Evolutionary conservation across 2,888 invertebrate species (phyloP).

Genomic region (Serripes groenlandicus): DNA sequence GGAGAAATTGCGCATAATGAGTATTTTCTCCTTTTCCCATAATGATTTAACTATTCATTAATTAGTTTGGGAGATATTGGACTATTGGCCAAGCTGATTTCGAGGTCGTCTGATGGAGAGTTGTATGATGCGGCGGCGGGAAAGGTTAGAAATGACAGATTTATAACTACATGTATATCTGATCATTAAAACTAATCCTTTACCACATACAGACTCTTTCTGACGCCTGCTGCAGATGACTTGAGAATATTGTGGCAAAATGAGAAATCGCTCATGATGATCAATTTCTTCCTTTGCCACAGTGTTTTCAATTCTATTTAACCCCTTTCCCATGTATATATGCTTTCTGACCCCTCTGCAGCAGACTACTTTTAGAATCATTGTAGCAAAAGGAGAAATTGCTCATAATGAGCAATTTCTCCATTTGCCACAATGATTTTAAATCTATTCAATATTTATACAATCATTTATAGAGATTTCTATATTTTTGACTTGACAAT

Average conservation of each 20-base stretch:
- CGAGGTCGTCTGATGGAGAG: too few relatives aligned
- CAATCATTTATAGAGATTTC: too few relatives aligned
- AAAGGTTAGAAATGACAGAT: too few relatives aligned
- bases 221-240: too few relatives aligned
- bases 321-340: background rate
- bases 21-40: conserved; percentile 6
- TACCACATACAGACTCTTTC: too few relatives aligned
- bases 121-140: too few relatives aligned
- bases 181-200: too few relatives aligned
- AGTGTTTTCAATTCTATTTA: background rate
- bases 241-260: background rate
- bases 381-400: background rate
- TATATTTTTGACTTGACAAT: too few relatives aligned
- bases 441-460: background rate
- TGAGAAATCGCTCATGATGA: background rate
- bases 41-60: too few relatives aligned
- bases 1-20: background rate
- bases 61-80: too few relatives aligned
- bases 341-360: background rate
- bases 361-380: background rate
- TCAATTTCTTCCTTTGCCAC: background rate
- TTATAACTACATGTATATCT: too few relatives aligned
- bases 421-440: background rate
- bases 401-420: background rate
- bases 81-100: too few relatives aligned